A percentile compares a stretch with the other conserved stretches of the same genome.
phyloP scores from a whole-genome alignment of 2,797 vertebrate genomes.

The Balearica regulorum region DNA sequence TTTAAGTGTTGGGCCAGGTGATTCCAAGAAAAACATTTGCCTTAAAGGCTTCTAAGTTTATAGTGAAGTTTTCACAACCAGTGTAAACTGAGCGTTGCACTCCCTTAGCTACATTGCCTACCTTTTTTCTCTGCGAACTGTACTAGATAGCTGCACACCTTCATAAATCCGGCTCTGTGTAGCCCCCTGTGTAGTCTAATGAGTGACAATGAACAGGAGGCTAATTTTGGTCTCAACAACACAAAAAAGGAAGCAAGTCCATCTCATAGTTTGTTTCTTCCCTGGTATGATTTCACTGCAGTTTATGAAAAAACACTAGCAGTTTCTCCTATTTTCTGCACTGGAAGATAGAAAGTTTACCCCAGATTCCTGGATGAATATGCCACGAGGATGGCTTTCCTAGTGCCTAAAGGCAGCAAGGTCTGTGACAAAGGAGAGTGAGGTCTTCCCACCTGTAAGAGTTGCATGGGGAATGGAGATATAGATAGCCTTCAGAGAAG shows the following conservation, averaged over 20 bases:
- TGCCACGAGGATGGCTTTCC: not conserved
- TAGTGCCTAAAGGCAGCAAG: not conserved
- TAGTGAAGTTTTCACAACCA: not conserved
- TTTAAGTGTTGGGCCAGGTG: not conserved
- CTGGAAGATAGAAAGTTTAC: not conserved
- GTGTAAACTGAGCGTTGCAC: not conserved
- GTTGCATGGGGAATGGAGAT: not conserved
- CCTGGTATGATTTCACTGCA: not conserved
- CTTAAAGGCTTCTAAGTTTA: not conserved
- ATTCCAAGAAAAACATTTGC: not conserved
- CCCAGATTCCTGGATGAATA: not conserved
- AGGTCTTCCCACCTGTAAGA: not conserved
- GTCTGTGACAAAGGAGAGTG: not conserved
- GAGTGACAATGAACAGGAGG: not conserved
- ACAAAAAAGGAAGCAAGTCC: not conserved
- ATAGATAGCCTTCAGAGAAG: not conserved
- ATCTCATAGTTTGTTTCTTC: not conserved
- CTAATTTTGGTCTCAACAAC: not conserved
- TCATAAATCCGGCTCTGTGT: fast-evolving
- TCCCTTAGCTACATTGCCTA: not conserved
- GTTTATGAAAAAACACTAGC: not conserved
- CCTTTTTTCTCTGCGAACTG: not conserved
- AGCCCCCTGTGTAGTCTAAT: not conserved
- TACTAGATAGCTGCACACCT: not conserved
- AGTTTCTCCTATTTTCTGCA: not conserved